Conservation (phyloP, 2,888 invertebrate genomes). For the Tetranychus piercei region DNA sequence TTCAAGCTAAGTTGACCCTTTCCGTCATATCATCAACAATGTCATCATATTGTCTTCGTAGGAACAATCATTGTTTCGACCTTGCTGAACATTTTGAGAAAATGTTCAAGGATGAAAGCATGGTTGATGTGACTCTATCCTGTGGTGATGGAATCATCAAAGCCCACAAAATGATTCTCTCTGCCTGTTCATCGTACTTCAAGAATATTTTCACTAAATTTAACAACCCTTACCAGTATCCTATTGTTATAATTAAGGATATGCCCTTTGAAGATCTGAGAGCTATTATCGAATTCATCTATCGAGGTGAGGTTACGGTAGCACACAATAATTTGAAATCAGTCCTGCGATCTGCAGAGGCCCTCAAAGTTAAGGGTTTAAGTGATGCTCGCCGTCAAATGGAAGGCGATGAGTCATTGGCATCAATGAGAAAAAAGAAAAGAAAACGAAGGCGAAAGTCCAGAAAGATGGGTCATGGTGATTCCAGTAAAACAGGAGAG, state of each 20-base stretch:
- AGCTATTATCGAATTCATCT: slow-evolving; percentile 20
- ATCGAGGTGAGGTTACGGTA: slow-evolving; percentile 19
- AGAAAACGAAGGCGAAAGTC: background rate
- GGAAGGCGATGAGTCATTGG: background rate
- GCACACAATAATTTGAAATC: slow-evolving; percentile 14
- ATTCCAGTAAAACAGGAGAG: slow-evolving; percentile 2
- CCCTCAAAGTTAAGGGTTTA: slow-evolving; percentile 18
- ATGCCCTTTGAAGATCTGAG: slow-evolving; percentile 19
- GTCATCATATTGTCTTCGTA: slow-evolving; percentile 9
- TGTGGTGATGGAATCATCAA: slow-evolving; percentile 19
- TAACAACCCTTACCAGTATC: slow-evolving; percentile 14
- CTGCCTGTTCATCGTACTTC: slow-evolving; percentile 18
- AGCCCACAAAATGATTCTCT: slow-evolving; percentile 18
- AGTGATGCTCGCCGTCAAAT: slow-evolving; percentile 2
- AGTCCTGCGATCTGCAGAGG: slow-evolving; percentile 16
- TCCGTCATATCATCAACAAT: background rate
- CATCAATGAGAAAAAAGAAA: slow-evolving; percentile 3
- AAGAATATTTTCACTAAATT: slow-evolving; percentile 14
- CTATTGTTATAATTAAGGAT: slow-evolving; percentile 20
- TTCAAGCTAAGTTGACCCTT: background rate
- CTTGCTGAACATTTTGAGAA: slow-evolving; percentile 10
- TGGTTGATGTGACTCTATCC: slow-evolving; percentile 18
- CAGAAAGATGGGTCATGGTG: background rate
- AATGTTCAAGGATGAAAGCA: slow-evolving; percentile 19
- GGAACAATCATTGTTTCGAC: slow-evolving; percentile 13